Percentiles rank a stretch among this genome's conserved stretches.
These are phyloP conservation scores for Metellina segmentata DNA, from an alignment of 2,888 invertebrate species.

Conservation along the genomic window DNA sequence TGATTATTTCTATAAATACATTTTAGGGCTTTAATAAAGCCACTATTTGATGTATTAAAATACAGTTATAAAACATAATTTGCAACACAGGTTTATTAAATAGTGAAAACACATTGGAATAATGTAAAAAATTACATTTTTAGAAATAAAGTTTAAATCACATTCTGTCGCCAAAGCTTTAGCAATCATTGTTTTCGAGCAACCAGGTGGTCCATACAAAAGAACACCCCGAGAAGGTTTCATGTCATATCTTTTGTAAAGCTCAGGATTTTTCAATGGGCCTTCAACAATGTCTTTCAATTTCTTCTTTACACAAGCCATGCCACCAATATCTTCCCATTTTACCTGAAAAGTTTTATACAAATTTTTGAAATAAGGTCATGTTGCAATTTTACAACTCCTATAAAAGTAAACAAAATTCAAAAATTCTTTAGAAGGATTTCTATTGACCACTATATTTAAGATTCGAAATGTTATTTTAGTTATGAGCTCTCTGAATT, in stretches of 20 bases:
- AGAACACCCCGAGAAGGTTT: constrained; percentile 93
- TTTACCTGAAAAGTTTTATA: constrained; percentile 81
- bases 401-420: no score
- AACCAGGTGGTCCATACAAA: constrained; percentile 98
- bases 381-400: no score
- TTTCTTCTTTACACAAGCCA: constrained; percentile 90
- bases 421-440: no score
- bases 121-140: constrained; percentile 85
- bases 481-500: no score
- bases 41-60: neutral
- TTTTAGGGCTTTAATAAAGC: neutral
- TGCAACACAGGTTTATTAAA: no score
- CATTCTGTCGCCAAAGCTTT: constrained; percentile 98
- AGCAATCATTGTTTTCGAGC: constrained; percentile 99
- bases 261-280: constrained; percentile 93
- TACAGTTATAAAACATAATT: no score
- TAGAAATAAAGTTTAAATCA: constrained; percentile 95
- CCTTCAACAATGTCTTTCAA: constrained; percentile 95
- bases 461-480: no score
- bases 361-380: no score
- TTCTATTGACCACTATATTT: no score
- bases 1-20: neutral
- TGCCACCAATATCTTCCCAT: constrained; percentile 97
- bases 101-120: no score
- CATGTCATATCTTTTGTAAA: constrained; percentile 90